phyloP scores from a whole-genome alignment of 1,140 invertebrate genomes.

The Drosophila setifemur region DNA sequence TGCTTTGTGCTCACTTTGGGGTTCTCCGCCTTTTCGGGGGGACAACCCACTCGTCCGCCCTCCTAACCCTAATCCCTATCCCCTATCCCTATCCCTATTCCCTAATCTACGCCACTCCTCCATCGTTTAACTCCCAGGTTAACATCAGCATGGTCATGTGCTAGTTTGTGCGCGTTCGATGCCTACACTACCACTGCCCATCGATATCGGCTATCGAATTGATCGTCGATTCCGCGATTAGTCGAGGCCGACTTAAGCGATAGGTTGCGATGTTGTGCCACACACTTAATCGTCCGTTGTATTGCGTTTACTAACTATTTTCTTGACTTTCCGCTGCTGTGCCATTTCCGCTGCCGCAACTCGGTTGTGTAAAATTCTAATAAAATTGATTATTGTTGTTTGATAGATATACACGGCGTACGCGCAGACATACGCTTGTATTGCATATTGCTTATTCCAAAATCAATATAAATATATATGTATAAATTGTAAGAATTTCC shows the following conservation, averaged over 20 bases:
- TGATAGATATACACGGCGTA: slow-evolving; percentile 66
- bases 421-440: slow-evolving; percentile 57
- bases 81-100: neutral
- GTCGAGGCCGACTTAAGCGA: neutral
- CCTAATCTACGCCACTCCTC: slow-evolving; percentile 24
- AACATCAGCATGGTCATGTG: slow-evolving; percentile 24
- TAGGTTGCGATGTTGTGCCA: slow-evolving; percentile 3
- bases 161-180: slow-evolving; percentile 44
- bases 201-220: slow-evolving; percentile 7
- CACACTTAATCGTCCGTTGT: neutral
- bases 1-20: slow-evolving; percentile 55
- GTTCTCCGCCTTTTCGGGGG: neutral
- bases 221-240: slow-evolving; percentile 4
- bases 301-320: slow-evolving; percentile 25
- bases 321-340: slow-evolving; percentile 11
- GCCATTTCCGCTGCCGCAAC: slow-evolving; percentile 25
- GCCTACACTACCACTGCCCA: slow-evolving; percentile 6
- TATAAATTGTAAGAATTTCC: slow-evolving; percentile 82
- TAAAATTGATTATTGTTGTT: slow-evolving; percentile 81
- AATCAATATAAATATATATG: slow-evolving; percentile 82
- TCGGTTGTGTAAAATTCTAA: slow-evolving; percentile 74
- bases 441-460: slow-evolving; percentile 79
- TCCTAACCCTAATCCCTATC: slow-evolving; percentile 31
- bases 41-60: neutral
- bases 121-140: slow-evolving; percentile 12